Base-by-base conservation (phyloP, 1,140 invertebrate genomes). In the Psilanteris sp. region DNA sequence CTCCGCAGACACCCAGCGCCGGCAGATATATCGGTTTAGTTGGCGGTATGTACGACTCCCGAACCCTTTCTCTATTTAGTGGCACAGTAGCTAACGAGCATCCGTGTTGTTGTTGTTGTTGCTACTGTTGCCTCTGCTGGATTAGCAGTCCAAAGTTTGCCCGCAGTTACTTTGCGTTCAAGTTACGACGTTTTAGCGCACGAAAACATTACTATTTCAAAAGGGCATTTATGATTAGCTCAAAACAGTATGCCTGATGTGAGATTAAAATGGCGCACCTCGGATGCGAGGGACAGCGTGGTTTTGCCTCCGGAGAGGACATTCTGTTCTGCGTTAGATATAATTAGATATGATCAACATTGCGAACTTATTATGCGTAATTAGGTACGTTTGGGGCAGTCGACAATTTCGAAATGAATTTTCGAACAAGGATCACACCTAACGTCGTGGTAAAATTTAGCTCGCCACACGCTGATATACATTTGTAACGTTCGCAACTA, bases 21-120 rank as follows among this genome's bases (percentile, higher is more conserved):
- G 72, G 9, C 62, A 78, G 79, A 85, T 84, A 83, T 82, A 85
- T 82, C 78, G 79, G 79, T 82, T 81, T 80, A 80, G 80, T 81
- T 82, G 67, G 75, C 27, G 57, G 76, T 68, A 76, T 70, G 73
- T 66, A 80, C 77, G 46, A 55, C 46, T 64, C 79, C 20, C 66
- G 52, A 81, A 79, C 64, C 83, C 77, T 77, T 81, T 73, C 74
- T 57, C 67, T 52, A 50, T 78, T 79, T 79, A 59, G 59, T 52
- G 48, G 14, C 32, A 54, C 54, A 64, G 57, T 54, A 75, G 74
- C 75, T 79, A 79, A 78, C 80, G 67, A 81, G 78, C 76, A 81
- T 78, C 66, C 72, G 50, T 39, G 74, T 76, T 66, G 61, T 75
- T 81, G 77, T 62, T 80, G 61, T 73, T 80, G 77, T 59, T 79